Evolutionary conservation across 2,888 invertebrate genomes (phyloP).

Genomic region (Horisme vitalbata): DNA sequence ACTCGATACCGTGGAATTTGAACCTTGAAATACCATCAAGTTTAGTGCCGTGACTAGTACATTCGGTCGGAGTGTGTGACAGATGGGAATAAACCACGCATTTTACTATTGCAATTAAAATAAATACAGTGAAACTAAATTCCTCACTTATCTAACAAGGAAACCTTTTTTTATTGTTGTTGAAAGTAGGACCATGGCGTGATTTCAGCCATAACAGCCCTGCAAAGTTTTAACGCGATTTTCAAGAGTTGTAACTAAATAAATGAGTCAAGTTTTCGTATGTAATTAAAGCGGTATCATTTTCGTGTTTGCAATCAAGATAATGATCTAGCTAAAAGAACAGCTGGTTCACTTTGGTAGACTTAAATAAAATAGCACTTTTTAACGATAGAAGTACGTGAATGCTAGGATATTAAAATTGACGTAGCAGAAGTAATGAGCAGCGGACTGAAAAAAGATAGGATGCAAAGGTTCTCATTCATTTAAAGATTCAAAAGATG

Average conservation of each 20-base stretch:
- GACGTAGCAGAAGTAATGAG: no score
- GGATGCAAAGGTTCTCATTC: no score
- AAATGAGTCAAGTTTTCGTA: slow-evolving; percentile 31
- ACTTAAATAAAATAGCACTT: neutral
- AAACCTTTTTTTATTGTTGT: slow-evolving; percentile 14
- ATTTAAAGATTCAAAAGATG: no score
- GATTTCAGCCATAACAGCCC: slow-evolving; percentile 42
- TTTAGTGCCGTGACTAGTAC: slow-evolving; percentile 5
- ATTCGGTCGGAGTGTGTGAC: neutral
- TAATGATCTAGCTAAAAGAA: slow-evolving; percentile 12
- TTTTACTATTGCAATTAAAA: slow-evolving; percentile 19
- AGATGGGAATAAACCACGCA: slow-evolving; percentile 1
- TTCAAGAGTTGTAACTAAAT: slow-evolving; percentile 32
- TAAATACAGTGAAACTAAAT: slow-evolving; percentile 17
- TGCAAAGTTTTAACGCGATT: slow-evolving; percentile 43
- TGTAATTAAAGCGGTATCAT: slow-evolving; percentile 37
- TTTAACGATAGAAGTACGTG: no score
- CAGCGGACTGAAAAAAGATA: no score
- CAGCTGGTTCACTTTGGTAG: slow-evolving; percentile 6
- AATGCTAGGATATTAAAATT: no score
- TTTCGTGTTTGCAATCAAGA: slow-evolving; percentile 49
- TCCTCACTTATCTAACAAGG: slow-evolving; percentile 20
- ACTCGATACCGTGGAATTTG: no score
- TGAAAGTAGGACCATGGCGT: slow-evolving; percentile 39
- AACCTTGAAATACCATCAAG: neutral